Percentiles rank a stretch among this genome's conserved stretches.
phyloP scores from a whole-genome alignment of 1,140 invertebrate species.

The Ceratosolen fusciceps region DNA sequence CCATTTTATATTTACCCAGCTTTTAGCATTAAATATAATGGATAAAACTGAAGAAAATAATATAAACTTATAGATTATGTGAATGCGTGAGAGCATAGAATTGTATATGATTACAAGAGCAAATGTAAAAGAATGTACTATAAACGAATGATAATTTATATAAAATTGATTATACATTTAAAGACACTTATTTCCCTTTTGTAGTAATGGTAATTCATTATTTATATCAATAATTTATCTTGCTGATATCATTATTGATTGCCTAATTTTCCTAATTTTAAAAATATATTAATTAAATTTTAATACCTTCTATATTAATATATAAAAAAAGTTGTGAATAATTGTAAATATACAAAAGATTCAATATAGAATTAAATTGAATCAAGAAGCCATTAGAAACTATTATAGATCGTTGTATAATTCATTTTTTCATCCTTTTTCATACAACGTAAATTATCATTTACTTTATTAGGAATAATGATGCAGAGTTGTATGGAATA shows the following conservation, averaged over 20 bases:
- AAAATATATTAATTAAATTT: too few relatives aligned
- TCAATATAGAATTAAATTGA: too few relatives aligned
- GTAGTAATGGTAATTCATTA: neutral
- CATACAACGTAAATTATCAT: too few relatives aligned
- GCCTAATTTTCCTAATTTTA: too few relatives aligned
- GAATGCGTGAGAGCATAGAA: constrained; percentile 5
- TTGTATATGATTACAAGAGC: neutral
- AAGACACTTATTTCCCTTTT: neutral
- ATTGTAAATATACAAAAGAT: too few relatives aligned
- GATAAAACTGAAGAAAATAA: neutral
- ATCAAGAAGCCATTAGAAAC: too few relatives aligned
- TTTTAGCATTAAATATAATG: neutral
- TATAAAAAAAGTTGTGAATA: too few relatives aligned
- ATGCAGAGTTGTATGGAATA: too few relatives aligned
- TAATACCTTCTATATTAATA: too few relatives aligned
- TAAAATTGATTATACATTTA: neutral
- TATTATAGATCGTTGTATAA: too few relatives aligned
- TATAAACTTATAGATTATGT: neutral
- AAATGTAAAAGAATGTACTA: constrained; percentile 24
- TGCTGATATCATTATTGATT: neutral
- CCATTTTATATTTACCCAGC: neutral
- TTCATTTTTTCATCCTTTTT: too few relatives aligned
- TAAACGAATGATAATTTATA: neutral
- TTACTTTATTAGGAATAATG: too few relatives aligned
- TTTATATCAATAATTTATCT: neutral